phyloP scores from a whole-genome alignment of 1,140 invertebrate genomes.

The Asbolus verrucosus region DNA sequence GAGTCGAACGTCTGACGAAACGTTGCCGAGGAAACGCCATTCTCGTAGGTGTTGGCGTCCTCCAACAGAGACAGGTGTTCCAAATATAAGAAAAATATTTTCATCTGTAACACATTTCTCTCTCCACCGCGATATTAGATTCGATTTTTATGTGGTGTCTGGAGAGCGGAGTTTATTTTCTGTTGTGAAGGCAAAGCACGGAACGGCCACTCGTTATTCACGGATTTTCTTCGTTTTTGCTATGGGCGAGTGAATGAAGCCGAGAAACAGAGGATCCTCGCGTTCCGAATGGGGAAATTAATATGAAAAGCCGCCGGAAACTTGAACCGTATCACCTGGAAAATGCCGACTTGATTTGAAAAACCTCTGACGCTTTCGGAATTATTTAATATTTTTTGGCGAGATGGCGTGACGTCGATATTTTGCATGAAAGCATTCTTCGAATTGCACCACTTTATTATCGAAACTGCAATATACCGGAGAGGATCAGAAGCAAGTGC shows the following conservation, averaged over 20 bases:
- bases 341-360: neutral
- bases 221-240: slow-evolving; percentile 17
- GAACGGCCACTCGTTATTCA: slow-evolving; percentile 17
- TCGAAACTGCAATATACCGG: neutral
- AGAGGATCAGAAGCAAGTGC: neutral
- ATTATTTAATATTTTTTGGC: too few species aligned
- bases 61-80: slow-evolving; percentile 23
- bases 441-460: slow-evolving; percentile 17
- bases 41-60: slow-evolving; percentile 10
- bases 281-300: neutral
- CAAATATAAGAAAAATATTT: slow-evolving; percentile 39
- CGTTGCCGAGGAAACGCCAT: slow-evolving; percentile 15
- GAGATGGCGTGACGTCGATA: slow-evolving; percentile 1
- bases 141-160: slow-evolving; percentile 14
- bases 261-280: neutral
- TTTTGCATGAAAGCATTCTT: neutral
- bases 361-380: too few species aligned
- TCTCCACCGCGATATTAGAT: neutral
- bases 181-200: neutral
- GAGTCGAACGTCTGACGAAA: slow-evolving; percentile 31
- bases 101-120: neutral
- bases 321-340: neutral
- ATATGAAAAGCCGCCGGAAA: neutral
- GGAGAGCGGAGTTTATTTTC: slow-evolving; percentile 5
- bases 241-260: neutral